Conservation (phyloP, 2,888 invertebrate genomes). For the Clanis bilineata region DNA sequence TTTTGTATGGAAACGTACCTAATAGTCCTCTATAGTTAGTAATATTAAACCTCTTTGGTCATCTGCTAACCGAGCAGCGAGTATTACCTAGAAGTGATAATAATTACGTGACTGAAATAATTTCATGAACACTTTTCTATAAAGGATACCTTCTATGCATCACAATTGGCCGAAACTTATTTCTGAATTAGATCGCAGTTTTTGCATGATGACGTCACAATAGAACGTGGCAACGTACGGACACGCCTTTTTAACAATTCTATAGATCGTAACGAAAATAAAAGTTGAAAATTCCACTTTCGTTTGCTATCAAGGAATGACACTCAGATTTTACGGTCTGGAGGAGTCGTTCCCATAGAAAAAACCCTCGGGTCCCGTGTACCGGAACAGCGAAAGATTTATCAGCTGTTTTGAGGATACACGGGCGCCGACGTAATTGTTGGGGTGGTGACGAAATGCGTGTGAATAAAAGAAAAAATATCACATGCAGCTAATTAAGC, state of each 20-base stretch:
- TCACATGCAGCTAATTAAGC: not conserved
- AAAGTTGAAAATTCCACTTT: conserved; percentile 54
- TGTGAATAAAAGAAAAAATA: conserved; percentile 25
- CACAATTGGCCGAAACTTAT: not conserved
- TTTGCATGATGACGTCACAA: not conserved
- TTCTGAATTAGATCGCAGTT: not conserved
- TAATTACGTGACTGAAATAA: too few relatives aligned
- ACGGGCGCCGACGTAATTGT: conserved; percentile 31
- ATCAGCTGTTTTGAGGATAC: conserved; percentile 56
- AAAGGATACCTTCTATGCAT: too few relatives aligned
- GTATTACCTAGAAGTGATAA: too few relatives aligned
- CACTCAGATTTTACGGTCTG: conserved; percentile 50
- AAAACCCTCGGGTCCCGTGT: conserved; percentile 40
- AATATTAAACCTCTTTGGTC: too few relatives aligned
- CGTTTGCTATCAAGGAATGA: conserved; percentile 44
- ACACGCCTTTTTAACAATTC: conserved; percentile 16
- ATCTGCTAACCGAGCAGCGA: too few relatives aligned
- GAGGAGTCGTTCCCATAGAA: conserved; percentile 46
- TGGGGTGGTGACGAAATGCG: conserved; percentile 24
- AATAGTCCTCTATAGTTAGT: too few relatives aligned
- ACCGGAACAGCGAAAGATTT: conserved; percentile 53
- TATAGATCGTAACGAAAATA: conserved; percentile 44
- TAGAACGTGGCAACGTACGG: not conserved
- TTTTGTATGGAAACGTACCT: too few relatives aligned
- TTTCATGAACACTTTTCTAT: too few relatives aligned